Percentiles rank a stretch among this genome's conserved stretches.
These are phyloP conservation scores for Ectemnius continuus DNA, from an alignment of 2,888 invertebrate genomes.

Conservation along the genomic window DNA sequence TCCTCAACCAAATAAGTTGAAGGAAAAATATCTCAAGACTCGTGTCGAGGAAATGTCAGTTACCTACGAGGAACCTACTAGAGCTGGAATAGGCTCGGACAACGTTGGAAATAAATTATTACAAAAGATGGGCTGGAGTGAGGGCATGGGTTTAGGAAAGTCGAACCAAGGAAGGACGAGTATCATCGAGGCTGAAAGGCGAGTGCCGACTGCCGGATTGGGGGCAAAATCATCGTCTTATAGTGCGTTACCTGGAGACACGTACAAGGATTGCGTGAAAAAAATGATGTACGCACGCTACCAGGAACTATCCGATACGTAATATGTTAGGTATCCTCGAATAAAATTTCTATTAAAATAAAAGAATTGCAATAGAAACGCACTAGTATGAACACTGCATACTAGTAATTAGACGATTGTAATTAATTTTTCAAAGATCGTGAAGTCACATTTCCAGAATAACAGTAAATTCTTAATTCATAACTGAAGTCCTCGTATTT, in stretches of 20 bases:
- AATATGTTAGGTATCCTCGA: conserved; percentile 54
- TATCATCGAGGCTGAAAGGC: conserved; percentile 86
- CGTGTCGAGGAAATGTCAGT: conserved; percentile 78
- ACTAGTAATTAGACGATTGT: conserved; percentile 49
- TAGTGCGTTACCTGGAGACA: conserved; percentile 89
- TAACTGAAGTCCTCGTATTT: too few species aligned
- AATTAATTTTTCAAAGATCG: neutral
- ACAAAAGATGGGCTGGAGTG: conserved; percentile 99
- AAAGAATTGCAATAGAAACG: conserved; percentile 54
- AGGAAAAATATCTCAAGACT: conserved; percentile 85
- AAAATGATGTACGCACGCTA: conserved; percentile 93
- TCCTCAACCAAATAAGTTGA: conserved; percentile 85
- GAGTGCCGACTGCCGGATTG: conserved; percentile 89
- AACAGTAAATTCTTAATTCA: too few species aligned
- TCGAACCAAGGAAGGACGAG: conserved; percentile 95
- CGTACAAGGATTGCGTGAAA: conserved; percentile 93
- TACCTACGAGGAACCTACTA: conserved; percentile 80
- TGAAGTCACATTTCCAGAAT: too few species aligned
- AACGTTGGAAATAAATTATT: conserved; percentile 97
- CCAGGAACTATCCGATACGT: conserved; percentile 86
- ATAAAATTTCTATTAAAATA: conserved; percentile 21
- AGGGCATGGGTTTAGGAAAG: conserved; percentile 96
- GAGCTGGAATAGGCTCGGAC: conserved; percentile 88
- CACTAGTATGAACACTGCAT: conserved; percentile 46
- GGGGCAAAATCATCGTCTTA: conserved; percentile 90